These are phyloP conservation scores for Eleginops maclovinus DNA, from an alignment of 2,113 vertebrate species.

Conservation along the genomic window DNA sequence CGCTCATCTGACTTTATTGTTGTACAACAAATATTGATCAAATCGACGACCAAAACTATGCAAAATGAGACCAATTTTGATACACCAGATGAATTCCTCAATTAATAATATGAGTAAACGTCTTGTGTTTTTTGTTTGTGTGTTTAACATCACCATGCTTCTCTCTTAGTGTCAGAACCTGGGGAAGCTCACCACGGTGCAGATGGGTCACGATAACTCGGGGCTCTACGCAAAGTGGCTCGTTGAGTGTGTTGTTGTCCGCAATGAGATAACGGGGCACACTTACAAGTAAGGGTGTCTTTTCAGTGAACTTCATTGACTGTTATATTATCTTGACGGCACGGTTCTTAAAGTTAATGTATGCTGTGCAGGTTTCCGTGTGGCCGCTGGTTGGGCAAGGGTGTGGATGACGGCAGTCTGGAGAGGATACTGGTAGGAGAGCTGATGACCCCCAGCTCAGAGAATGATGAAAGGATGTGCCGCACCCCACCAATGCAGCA, in stretches of 20 bases:
- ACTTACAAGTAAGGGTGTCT: conserved; percentile 91
- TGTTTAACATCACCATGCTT: not conserved
- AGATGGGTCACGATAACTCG: conserved; percentile 98
- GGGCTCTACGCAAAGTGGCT: conserved; percentile 98
- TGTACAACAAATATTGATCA: not conserved
- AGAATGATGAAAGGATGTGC: conserved; percentile 93
- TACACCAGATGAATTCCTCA: not conserved
- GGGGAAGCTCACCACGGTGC: conserved; percentile 97
- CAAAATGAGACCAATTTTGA: not conserved
- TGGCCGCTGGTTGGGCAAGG: conserved; percentile 97
- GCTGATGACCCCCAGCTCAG: conserved; percentile 88
- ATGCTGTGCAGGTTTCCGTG: conserved; percentile 91
- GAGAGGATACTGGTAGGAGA: conserved; percentile 97
- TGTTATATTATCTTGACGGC: not conserved
- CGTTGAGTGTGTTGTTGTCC: conserved; percentile 95
- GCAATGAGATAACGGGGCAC: conserved; percentile 98
- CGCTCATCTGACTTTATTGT: not conserved
- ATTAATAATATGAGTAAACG: not conserved
- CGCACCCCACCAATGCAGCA: conserved; percentile 97
- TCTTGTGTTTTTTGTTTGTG: not conserved
- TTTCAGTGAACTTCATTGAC: not conserved
- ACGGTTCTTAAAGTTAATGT: not conserved
- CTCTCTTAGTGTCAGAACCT: conserved; percentile 93
- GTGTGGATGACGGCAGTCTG: conserved; percentile 96
- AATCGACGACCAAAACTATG: not conserved